phyloP scores from a whole-genome alignment of 2,888 invertebrate species.

The Dusona sp. region DNA sequence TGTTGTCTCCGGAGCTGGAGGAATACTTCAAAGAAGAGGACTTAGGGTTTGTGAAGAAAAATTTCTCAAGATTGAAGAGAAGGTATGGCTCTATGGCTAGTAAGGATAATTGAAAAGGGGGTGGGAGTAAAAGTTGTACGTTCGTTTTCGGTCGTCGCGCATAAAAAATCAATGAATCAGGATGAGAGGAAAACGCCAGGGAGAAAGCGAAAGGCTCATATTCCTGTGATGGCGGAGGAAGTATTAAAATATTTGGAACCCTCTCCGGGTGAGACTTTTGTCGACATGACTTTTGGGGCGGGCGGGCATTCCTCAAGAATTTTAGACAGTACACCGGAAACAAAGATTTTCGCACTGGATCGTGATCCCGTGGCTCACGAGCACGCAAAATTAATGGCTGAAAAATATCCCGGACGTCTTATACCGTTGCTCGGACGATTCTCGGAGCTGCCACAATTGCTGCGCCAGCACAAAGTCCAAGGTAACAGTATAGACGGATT shows the following conservation, averaged over 20 bases:
- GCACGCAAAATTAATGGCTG: conserved; percentile 88
- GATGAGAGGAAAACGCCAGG: not conserved
- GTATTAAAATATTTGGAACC: conserved; percentile 90
- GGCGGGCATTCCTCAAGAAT: conserved; percentile 95
- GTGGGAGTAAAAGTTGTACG: not conserved
- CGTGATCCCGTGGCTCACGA: conserved; percentile 93
- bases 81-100: conserved; percentile 37
- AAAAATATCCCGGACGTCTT: conserved; percentile 89
- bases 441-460: conserved; percentile 92
- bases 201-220: conserved; percentile 84
- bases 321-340: conserved; percentile 88
- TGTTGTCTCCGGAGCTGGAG: conserved; percentile 90
- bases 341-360: conserved; percentile 93
- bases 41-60: conserved; percentile 85
- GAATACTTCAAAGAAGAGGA: conserved; percentile 88
- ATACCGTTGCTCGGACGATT: conserved; percentile 94
- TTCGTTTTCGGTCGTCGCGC: not conserved
- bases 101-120: conserved; percentile 30
- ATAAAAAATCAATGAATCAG: not conserved
- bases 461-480: conserved; percentile 87
- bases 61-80: not conserved
- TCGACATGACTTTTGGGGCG: conserved; percentile 98
- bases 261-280: conserved; percentile 87
- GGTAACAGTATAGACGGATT: conserved; percentile 93
- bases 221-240: conserved; percentile 91